Evolutionary conservation across 1,140 invertebrate genomes (phyloP), one percentile per base, ranked within the genome.

Genomic region (Hetaerina americana): DNA sequence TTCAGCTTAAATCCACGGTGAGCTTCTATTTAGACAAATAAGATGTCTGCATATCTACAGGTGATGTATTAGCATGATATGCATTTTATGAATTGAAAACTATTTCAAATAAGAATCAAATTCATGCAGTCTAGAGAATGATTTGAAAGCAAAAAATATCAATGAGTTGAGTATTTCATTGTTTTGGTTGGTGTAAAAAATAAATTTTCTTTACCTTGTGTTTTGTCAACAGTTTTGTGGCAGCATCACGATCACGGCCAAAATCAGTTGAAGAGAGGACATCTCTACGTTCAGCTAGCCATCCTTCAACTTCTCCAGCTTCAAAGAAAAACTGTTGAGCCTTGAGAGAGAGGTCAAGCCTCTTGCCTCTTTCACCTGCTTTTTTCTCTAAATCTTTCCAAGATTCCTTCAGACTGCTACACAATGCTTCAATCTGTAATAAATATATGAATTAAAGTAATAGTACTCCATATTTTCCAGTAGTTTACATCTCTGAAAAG

Each of bases 251-350:
- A 83, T 97, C 95, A 31, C 92, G 85, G 24, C 94, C 93, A 76
- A 91, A 92, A 79, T 96, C 94, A 5, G 87, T 90, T 26, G 91
- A 92, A 66, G 86, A 87, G 6, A 96, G 80, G 26, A 92, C 87
- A 72, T 92, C 90, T 68, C 89, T 90, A 78, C 93, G 93, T 82
- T 97, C 94, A 49, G 88, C 88, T 69, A 97, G 86, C 95, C 95
- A 97, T 68, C 90, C 89, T 82, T 97, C 95, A 74, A 97, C 90
- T 83, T 98, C 95, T 72, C 89, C 89, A 5, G 93, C 91, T 79
- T 97, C 95, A 77, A 91, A 92, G 81, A 92, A 88, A 81, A 93
- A 94, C 83, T 95, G 92, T 81, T 97, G 95, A 18, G 92, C 90
- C 79, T 90, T 92, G 57, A 96, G 81, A 0, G 93, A 93, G 26